phyloP scores from a whole-genome alignment of 2,113 vertebrate species.

The Crotalus viridis region DNA sequence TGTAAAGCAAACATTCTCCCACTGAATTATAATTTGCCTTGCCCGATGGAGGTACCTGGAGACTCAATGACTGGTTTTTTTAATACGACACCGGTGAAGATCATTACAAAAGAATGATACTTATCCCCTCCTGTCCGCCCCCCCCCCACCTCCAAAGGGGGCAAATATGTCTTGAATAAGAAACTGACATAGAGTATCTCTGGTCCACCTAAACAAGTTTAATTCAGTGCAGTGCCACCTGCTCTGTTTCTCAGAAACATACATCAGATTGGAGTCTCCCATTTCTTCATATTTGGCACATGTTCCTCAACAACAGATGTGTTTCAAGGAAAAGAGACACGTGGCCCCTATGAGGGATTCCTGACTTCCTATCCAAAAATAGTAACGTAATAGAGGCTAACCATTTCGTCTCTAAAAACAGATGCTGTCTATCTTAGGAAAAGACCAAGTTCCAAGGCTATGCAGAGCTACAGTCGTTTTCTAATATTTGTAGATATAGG shows the following conservation, averaged over 20 bases:
- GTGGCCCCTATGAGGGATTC: neutral
- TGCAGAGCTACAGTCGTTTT: fast-evolving
- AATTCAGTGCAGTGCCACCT: neutral
- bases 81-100: neutral
- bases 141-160: neutral
- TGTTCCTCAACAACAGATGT: neutral
- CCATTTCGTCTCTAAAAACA: neutral
- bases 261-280: neutral
- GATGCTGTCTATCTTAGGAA: neutral
- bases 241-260: neutral
- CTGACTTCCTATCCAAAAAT: neutral
- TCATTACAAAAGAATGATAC: neutral
- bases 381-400: neutral
- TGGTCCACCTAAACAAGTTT: neutral
- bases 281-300: neutral
- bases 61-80: neutral
- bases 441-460: neutral
- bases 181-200: neutral
- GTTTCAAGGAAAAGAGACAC: constrained; percentile 2
- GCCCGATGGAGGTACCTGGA: neutral
- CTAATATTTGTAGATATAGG: neutral
- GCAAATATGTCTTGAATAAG: neutral
- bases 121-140: neutral
- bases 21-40: neutral
- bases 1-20: neutral